Base-by-base conservation (phyloP, 2,797 vertebrate genomes). In the Lutra lutra region DNA sequence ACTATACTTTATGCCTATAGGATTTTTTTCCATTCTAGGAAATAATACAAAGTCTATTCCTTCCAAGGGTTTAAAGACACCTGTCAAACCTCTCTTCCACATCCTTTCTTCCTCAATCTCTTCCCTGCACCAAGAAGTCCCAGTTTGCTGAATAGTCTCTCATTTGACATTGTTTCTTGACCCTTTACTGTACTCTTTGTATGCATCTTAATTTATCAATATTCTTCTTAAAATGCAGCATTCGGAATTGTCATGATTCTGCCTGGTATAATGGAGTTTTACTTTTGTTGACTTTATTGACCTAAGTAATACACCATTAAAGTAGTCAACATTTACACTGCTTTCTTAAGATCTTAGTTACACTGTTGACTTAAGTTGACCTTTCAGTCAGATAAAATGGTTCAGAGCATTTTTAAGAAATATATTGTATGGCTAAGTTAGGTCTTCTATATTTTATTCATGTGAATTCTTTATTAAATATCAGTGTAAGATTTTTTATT, bases 231-330 rank as follows among this genome's bases (percentile, higher is more conserved):
- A 89, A 87, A 18, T 56, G 29, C 54, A 84, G 32, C 6, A 66
- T 62, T 21, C 89, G 77, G 78, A 92, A 77, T 78, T 95, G 94
- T 89, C 86, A 86, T 89, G 84, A 87, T 85, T 97, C 89, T 91
- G 8, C 66, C 46, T 86, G 46, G 23, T 27, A 75, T 68, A 90
- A 58, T 27, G 20, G 43, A 91, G 79, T 86, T 97, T 86, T 56
- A 88, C 83, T 91, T 97, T 92, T 77, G 68, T 93, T 97, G 51
- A 94, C 66, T 93, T 97, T 93, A 95, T 75, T 96, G 90, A 80
- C 84, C 79, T 70, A 79, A 83, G 38, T 89, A 93, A 80, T 93
- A 94, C 5, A 70, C 21, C 84, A 66, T 94, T 96, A 95, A 96
- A 79, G 73, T 25, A 89, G 95, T 89, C 89, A 96, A 89, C 75